A percentile compares a stretch with the other conserved stretches of the same genome.
Evolutionary conservation across 2,797 vertebrate genomes (phyloP).

Genomic region (Epinephelus awoara): DNA sequence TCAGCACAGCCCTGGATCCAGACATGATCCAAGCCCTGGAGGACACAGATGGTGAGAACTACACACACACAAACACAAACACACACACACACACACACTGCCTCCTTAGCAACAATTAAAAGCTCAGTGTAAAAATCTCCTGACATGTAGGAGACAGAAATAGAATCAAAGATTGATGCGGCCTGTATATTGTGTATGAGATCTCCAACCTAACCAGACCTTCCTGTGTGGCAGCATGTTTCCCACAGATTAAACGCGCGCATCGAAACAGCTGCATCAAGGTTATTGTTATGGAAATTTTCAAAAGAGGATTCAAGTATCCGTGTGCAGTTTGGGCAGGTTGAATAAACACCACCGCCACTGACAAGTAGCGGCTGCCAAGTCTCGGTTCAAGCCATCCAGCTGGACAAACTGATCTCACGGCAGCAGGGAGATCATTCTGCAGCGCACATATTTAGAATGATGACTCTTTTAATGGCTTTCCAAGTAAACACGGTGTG

Average conservation of each 20-base stretch:
- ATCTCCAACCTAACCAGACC: slow-evolving; percentile 7
- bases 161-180: background rate
- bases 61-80: slow-evolving; percentile 1
- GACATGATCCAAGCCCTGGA: slow-evolving; percentile 97
- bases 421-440: slow-evolving; percentile 1
- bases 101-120: slow-evolving; percentile 4
- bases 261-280: background rate
- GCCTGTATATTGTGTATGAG: background rate
- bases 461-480: slow-evolving; percentile 15
- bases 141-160: background rate
- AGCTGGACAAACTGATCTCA: slow-evolving; percentile 29
- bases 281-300: background rate
- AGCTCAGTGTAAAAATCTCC: background rate
- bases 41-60: slow-evolving; percentile 91
- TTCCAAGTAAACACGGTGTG: slow-evolving; percentile 43
- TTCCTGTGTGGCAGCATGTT: slow-evolving; percentile 15
- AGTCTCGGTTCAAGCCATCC: slow-evolving; percentile 8
- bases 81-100: too few relatives aligned
- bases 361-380: slow-evolving; percentile 33
- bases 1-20: slow-evolving; percentile 94
- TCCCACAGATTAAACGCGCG: slow-evolving; percentile 12
- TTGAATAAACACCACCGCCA: slow-evolving; percentile 21
- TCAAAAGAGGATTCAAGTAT: background rate
- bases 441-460: background rate
- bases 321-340: slow-evolving; percentile 9